These are phyloP conservation scores for Mythimna albipuncta DNA, from an alignment of 2,888 invertebrate genomes.

Conservation along the genomic window DNA sequence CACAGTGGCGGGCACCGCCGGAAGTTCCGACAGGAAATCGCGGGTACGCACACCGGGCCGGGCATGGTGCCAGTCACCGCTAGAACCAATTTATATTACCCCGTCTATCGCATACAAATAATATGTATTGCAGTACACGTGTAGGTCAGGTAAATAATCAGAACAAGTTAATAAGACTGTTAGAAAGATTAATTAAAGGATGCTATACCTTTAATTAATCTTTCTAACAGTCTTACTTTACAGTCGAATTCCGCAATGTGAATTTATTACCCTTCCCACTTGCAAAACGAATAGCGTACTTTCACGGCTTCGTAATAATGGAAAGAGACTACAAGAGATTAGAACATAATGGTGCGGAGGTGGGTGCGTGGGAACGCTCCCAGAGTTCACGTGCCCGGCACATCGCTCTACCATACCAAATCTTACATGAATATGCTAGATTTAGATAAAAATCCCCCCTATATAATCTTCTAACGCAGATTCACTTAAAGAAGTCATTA, in stretches of 20 bases:
- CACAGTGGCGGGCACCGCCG: conserved; percentile 65
- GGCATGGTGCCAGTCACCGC: conserved; percentile 67
- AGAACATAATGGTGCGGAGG: conserved; percentile 90
- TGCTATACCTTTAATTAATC: conserved; percentile 21
- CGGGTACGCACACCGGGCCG: conserved; percentile 62
- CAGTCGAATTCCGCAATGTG: conserved; percentile 72
- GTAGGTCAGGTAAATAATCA: conserved; percentile 19
- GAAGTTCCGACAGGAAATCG: conserved; percentile 74
- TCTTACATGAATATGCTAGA: conserved; percentile 88
- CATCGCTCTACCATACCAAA: conserved; percentile 86
- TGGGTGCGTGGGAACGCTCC: conserved; percentile 90
- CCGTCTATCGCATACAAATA: conserved; percentile 39
- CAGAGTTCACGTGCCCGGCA: conserved; percentile 88
- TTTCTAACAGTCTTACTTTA: conserved; percentile 23
- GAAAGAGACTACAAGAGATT: conserved; percentile 89
- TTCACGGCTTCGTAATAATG: conserved; percentile 89
- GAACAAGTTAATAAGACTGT: no score
- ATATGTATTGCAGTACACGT: conserved; percentile 34
- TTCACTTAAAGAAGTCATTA: conserved; percentile 75
- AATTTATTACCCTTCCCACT: conserved; percentile 77
- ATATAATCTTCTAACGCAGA: conserved; percentile 57
- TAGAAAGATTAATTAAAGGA: no score
- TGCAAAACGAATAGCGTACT: conserved; percentile 85
- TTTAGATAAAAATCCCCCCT: conserved; percentile 77
- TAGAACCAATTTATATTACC: conserved; percentile 63